phyloP scores from a whole-genome alignment of 2,888 invertebrate genomes.

The Sarcophaga carnaria region DNA sequence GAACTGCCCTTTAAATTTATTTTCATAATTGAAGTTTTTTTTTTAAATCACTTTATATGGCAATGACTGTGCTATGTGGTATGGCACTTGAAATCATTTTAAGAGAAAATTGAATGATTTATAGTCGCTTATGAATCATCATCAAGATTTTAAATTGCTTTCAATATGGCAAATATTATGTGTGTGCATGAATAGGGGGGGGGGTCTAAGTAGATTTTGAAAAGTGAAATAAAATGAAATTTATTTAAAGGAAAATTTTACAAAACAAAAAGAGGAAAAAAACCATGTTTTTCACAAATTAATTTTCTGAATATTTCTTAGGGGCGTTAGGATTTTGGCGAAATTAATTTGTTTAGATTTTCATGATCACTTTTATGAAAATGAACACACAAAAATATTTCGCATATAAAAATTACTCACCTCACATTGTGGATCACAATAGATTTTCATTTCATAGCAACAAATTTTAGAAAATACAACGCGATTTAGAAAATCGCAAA shows the following conservation, averaged over 20 bases:
- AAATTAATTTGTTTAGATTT: background rate
- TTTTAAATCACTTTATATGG: too few relatives aligned
- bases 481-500: background rate
- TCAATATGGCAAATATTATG: constrained; percentile 1
- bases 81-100: background rate
- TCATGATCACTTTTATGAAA: background rate
- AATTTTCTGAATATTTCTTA: background rate
- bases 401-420: too few relatives aligned
- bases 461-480: background rate
- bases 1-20: too few relatives aligned
- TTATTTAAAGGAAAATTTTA: background rate
- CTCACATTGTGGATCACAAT: background rate
- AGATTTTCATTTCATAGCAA: background rate
- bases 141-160: constrained; percentile 4
- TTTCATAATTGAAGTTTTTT: too few relatives aligned
- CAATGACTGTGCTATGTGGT: too few relatives aligned
- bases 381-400: too few relatives aligned
- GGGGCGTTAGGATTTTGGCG: background rate
- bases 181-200: background rate
- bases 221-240: background rate
- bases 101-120: constrained; percentile 6
- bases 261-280: background rate
- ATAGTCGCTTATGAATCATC: background rate
- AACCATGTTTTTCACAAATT: background rate
- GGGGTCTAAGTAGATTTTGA: background rate